phyloP scores from a whole-genome alignment of 2,797 vertebrate species.

The Zenarchopterus dispar region DNA sequence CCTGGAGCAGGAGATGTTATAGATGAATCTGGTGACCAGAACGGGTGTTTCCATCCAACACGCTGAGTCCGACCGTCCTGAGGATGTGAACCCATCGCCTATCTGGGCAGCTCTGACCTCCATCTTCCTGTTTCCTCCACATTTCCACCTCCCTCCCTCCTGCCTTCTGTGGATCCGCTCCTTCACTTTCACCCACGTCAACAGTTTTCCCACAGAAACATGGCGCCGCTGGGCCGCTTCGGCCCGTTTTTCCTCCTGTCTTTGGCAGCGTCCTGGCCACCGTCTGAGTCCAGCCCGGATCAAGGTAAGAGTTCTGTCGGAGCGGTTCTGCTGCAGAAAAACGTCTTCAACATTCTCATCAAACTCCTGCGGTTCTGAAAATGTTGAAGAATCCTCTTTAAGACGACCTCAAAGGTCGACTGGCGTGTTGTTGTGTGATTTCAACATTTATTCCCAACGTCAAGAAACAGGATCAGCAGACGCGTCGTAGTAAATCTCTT shows the following conservation, averaged over 20 bases:
- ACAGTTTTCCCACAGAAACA: conserved; percentile 27
- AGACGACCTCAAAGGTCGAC: no score
- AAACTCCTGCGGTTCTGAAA: no score
- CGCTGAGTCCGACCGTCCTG: background rate
- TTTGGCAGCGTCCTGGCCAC: conserved; percentile 17
- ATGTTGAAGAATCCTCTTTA: no score
- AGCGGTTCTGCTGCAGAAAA: background rate
- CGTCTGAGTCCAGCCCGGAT: conserved; percentile 28
- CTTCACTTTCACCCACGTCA: background rate
- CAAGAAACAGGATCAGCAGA: no score
- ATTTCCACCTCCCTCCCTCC: background rate
- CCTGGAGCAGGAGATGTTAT: background rate
- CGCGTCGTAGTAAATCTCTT: no score
- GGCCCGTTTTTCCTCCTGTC: conserved; percentile 15
- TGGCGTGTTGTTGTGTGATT: no score
- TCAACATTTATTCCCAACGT: no score
- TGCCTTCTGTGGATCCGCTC: background rate
- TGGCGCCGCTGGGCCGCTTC: conserved; percentile 38
- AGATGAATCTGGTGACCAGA: background rate
- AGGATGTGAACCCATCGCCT: conserved; percentile 32
- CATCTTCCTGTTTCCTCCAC: conserved; percentile 74
- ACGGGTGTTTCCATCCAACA: background rate
- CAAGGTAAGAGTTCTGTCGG: conserved; percentile 60
- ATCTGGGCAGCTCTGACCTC: conserved; percentile 70
- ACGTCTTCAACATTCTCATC: no score